Evolutionary conservation across 2,888 invertebrate genomes (phyloP), one percentile per base, ranked within the genome.

Genomic region (Phania funesta): DNA sequence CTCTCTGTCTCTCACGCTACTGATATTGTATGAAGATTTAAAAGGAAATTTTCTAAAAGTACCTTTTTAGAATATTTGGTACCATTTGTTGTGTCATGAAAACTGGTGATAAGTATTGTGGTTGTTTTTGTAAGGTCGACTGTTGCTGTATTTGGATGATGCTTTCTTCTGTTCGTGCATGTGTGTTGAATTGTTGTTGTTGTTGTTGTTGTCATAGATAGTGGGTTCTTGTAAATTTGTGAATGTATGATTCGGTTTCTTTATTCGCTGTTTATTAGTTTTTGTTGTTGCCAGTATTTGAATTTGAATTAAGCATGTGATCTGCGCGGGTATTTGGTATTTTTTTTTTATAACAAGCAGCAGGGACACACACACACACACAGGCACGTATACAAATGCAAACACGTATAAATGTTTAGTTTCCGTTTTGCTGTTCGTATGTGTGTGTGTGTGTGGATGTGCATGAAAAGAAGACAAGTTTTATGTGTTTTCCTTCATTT

Each of bases 291-390:
- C 32, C 24, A 24, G 44, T 11, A n/a, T 62, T 77, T 52, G 54
- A 9, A 20, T 65, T 44, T n/a, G 29, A 58, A 46, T 67, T n/a
- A 26, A 77, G 58, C 81, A 82, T 74, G 81, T 82, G 81, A 82
- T 82, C 62, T 70, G 77, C 73, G 81, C 68, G 81, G 77, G 71
- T 82, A 77, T 64, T 77, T 64, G 76, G 5, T 41, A 6, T 44
- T 75, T 52, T 58, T 26, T n/a, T 38, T 38, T n/a, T 58, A 29
- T 56, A 24, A 29, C 52, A 76, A 41, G 35, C 24, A 54, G 54
- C 48, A 56, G 74, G 35, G 65, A 56, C 26, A 60, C 22, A 32
- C 9, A 29, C 16, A 24, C 60, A 46, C 13, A 26, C 32, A 54
- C 26, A 46, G 8, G 13, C 16, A 64, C 52, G 62, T 1, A 32